Evolutionary conservation across 2,888 invertebrate species (phyloP).

Genomic region (Drosophila mettleri): DNA sequence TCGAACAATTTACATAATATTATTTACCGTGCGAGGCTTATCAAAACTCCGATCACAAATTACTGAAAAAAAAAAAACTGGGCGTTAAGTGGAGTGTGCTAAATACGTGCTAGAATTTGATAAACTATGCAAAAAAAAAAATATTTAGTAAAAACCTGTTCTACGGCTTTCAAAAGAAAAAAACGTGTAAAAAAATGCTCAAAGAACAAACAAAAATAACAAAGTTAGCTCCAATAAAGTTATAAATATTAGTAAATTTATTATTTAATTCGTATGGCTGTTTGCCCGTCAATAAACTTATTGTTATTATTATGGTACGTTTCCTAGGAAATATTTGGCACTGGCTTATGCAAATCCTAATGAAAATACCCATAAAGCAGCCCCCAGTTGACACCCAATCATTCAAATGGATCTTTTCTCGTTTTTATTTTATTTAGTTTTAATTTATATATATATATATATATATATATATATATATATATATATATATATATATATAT

Average conservation of each 20-base stretch:
- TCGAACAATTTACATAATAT: slow-evolving; percentile 61
- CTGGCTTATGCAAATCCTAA: slow-evolving; percentile 64
- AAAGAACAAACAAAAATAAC: slow-evolving; percentile 27
- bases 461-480: background rate
- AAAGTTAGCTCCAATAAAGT: slow-evolving; percentile 5
- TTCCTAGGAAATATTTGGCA: slow-evolving; percentile 68
- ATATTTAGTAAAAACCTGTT: slow-evolving; percentile 60
- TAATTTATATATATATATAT: background rate
- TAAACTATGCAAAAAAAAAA: slow-evolving; percentile 48
- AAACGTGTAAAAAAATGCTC: slow-evolving; percentile 6
- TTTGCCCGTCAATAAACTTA: slow-evolving; percentile 2
- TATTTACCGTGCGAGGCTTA: slow-evolving; percentile 51
- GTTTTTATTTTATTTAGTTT: slow-evolving; percentile 16
- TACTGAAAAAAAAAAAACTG: slow-evolving; percentile 25
- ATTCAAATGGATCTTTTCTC: slow-evolving; percentile 1
- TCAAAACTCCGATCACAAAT: slow-evolving; percentile 44
- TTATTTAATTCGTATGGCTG: slow-evolving; percentile 1
- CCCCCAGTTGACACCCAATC: slow-evolving; percentile 1
- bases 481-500: background rate
- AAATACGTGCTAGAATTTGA: slow-evolving; percentile 37
- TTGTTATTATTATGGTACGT: slow-evolving; percentile 35
- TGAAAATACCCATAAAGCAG: slow-evolving; percentile 37
- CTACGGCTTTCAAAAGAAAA: slow-evolving; percentile 22
- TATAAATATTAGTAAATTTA: slow-evolving; percentile 7
- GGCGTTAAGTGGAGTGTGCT: slow-evolving; percentile 70